phyloP scores from a whole-genome alignment of 2,113 vertebrate species.

The Podilymbus podiceps region DNA sequence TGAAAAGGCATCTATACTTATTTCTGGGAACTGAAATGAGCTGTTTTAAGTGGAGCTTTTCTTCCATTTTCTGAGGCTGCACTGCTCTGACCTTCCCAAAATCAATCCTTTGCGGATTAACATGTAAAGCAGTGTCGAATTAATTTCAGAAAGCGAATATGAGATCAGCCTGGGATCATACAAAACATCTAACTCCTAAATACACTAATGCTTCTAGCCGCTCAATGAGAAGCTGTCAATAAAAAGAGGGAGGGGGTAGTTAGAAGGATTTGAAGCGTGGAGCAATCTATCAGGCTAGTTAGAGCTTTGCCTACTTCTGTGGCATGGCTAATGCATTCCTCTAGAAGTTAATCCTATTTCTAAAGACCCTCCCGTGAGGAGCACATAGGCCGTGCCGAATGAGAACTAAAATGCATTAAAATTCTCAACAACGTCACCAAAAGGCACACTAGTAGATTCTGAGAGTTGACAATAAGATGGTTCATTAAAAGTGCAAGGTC shows the following conservation, averaged over 20 bases:
- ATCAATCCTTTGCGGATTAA: conserved; percentile 86
- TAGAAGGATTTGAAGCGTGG: conserved; percentile 77
- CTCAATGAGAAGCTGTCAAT: conserved; percentile 82
- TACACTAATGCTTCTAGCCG: conserved; percentile 77
- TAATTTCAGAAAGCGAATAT: conserved; percentile 87
- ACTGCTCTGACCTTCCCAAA: conserved; percentile 79
- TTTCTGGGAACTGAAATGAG: conserved; percentile 83
- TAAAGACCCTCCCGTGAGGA: conserved; percentile 80
- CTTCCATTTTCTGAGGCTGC: conserved; percentile 77
- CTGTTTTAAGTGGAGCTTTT: conserved; percentile 77
- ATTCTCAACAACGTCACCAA: conserved; percentile 81
- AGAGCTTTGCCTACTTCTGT: conserved; percentile 69
- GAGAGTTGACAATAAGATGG: conserved; percentile 63
- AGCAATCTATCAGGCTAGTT: conserved; percentile 79
- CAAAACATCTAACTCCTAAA: conserved; percentile 81
- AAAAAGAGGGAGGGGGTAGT: conserved; percentile 53
- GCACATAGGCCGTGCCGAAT: conserved; percentile 76
- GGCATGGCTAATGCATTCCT: conserved; percentile 85
- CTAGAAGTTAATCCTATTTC: conserved; percentile 88
- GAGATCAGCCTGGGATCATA: conserved; percentile 81
- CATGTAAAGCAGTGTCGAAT: conserved; percentile 86
- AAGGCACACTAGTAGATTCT: conserved; percentile 78
- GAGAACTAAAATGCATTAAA: conserved; percentile 81
- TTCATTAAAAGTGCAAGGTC: conserved; percentile 72
- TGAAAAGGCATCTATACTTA: conserved; percentile 73